phyloP scores from a whole-genome alignment of 2,797 vertebrate genomes.

The Phataginus tricuspis region DNA sequence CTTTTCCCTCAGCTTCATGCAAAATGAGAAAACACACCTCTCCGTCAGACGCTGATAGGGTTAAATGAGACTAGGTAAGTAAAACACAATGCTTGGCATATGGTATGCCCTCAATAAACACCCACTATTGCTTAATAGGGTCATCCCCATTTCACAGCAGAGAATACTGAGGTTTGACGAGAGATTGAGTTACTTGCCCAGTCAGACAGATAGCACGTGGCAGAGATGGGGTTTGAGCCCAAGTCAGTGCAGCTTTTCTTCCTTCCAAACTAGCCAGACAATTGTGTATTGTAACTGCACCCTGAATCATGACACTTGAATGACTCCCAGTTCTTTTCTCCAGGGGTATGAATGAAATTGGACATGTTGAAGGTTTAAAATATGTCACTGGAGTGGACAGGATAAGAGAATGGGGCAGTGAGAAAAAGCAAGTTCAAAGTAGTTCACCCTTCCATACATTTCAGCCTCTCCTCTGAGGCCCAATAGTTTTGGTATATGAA shows the following conservation, averaged over 20 bases:
- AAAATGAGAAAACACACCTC: background rate
- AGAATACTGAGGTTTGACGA: background rate
- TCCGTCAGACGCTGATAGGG: background rate
- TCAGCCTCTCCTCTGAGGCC: background rate
- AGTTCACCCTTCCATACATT: background rate
- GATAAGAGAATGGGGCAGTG: background rate
- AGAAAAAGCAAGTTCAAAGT: background rate
- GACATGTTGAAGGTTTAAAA: background rate
- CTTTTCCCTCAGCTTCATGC: background rate
- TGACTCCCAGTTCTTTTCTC: slow-evolving; percentile 1
- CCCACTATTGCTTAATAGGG: background rate
- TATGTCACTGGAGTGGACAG: background rate
- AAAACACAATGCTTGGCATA: background rate
- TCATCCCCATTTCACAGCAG: background rate
- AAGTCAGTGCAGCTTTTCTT: background rate
- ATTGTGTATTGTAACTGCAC: background rate
- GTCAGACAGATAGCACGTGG: background rate
- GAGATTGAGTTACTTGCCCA: background rate
- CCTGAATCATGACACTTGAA: background rate
- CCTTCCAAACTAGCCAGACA: background rate
- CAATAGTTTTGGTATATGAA: background rate
- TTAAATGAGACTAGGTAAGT: background rate
- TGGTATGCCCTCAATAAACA: background rate
- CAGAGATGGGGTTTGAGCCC: background rate
- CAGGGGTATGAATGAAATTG: background rate